Conservation (phyloP, 2,888 invertebrate genomes). For the Trachelus troglodyta region DNA sequence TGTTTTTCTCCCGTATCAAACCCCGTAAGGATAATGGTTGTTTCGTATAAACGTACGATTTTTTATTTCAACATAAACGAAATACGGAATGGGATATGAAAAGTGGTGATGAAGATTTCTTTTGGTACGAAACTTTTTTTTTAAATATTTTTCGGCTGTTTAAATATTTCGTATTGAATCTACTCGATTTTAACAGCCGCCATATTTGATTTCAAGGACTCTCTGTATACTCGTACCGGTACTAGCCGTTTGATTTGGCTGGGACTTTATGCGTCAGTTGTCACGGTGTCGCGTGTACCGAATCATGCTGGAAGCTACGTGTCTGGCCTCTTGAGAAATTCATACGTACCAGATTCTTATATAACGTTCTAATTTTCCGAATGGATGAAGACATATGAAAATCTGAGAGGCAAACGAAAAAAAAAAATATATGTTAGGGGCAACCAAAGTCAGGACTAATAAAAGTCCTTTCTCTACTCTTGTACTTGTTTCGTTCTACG, state of each 20-base stretch:
- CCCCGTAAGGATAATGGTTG: constrained; percentile 20
- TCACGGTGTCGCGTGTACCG: background rate
- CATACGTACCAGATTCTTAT: constrained; percentile 31
- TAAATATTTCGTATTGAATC: background rate
- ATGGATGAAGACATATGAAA: constrained; percentile 65
- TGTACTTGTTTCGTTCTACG: constrained; percentile 25
- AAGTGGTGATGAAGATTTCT: background rate
- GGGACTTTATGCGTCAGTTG: background rate
- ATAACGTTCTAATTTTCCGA: constrained; percentile 65
- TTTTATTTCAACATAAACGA: constrained; percentile 48
- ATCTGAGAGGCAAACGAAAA: constrained; percentile 63
- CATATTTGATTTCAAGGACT: background rate
- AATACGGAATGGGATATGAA: background rate
- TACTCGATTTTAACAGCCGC: background rate
- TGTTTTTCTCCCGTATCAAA: constrained; percentile 42
- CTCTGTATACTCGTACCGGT: background rate
- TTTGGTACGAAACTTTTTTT: background rate
- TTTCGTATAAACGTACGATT: constrained; percentile 56
- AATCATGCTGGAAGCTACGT: background rate
- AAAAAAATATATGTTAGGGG: constrained; percentile 45
- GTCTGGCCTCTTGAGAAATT: background rate
- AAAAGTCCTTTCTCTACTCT: constrained; percentile 55
- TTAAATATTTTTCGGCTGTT: rapidly evolving
- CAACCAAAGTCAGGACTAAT: constrained; percentile 63
- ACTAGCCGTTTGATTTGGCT: background rate